Base-by-base conservation (phyloP, 2,113 vertebrate genomes). In the Larimichthys polyactis region DNA sequence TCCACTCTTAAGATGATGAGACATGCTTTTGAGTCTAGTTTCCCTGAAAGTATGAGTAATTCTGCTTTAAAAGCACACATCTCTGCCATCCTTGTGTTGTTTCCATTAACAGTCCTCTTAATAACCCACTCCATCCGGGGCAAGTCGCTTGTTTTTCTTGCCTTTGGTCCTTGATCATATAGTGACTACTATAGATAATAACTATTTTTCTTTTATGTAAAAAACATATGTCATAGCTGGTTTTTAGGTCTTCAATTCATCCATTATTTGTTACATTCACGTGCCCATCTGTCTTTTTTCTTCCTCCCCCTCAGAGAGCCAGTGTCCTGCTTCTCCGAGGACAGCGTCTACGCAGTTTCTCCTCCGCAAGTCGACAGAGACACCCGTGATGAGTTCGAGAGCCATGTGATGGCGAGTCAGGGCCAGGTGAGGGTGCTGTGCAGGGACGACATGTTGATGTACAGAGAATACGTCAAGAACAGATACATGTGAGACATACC, bases 381-480 rank as follows among this genome's bases (percentile, higher is more conserved):
- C 87, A 97, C 96, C 29, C 89, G 91, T 24, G 95, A 97, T 40
- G 94, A 98, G 92, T 99, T 99, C 71, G 93, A 96, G 54, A 94
- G 95, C 2, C 97, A 98, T 68, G 96, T 98, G 88, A 92, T 96
- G 85, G 95, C 94, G 24, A 94, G 96, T 29, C 94, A 81, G 71
- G 97, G 97, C 22, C 93, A 95, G 84, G 95, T 97, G 92, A 96
- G 96, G 86, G 85, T 93, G 1, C 91, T 96, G 22, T 95, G 96
- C 80, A 95, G 95, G 82, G 97, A 97, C 2, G 97, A 98, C 79
- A 88, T 96, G 55, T 73, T 97, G 64, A 94, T 96, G 91, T 99
- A 98, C 93, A 94, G 97, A 69, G 98, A 99, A 75, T 99, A 98
- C 82, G 95, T 98, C 90, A 94, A 95, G 87, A 99, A 98, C 93